Evolutionary conservation across 2,113 vertebrate species (phyloP).

Genomic region (Callipepla squamata): DNA sequence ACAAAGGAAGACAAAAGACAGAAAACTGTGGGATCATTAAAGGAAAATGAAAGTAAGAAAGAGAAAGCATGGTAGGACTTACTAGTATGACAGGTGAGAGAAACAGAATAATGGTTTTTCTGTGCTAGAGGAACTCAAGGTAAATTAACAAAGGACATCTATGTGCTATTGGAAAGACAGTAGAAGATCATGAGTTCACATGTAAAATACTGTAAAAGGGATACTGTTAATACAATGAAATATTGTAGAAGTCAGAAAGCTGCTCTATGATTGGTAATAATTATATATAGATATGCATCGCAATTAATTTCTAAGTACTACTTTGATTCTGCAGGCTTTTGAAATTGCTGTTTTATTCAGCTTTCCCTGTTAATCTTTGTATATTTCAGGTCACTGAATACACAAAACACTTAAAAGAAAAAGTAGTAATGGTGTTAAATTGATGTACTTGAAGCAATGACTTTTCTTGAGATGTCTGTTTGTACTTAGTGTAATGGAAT

Average conservation of each 20-base stretch:
- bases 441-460: constrained; percentile 49
- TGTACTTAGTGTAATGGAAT: constrained; percentile 66
- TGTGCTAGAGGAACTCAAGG: not conserved
- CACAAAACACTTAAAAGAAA: constrained; percentile 39
- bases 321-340: constrained; percentile 30
- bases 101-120: not conserved
- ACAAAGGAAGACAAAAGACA: not conserved
- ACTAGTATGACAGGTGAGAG: constrained; percentile 45
- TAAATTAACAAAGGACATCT: constrained; percentile 41
- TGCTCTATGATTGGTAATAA: constrained; percentile 33
- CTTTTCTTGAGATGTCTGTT: constrained; percentile 70
- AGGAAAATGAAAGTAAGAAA: not conserved
- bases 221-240: constrained; percentile 13
- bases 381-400: constrained; percentile 58
- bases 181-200: constrained; percentile 38
- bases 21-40: not conserved
- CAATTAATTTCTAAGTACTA: constrained; percentile 46
- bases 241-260: constrained; percentile 25
- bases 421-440: constrained; percentile 60
- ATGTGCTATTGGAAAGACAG: not conserved
- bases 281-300: constrained; percentile 41
- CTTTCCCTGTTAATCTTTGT: constrained; percentile 46
- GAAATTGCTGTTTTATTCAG: constrained; percentile 34
- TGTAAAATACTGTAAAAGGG: constrained; percentile 10
- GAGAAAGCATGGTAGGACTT: not conserved